Evolutionary conservation across 1,140 invertebrate species (phyloP).

Genomic region (Oncopeltus fasciatus): DNA sequence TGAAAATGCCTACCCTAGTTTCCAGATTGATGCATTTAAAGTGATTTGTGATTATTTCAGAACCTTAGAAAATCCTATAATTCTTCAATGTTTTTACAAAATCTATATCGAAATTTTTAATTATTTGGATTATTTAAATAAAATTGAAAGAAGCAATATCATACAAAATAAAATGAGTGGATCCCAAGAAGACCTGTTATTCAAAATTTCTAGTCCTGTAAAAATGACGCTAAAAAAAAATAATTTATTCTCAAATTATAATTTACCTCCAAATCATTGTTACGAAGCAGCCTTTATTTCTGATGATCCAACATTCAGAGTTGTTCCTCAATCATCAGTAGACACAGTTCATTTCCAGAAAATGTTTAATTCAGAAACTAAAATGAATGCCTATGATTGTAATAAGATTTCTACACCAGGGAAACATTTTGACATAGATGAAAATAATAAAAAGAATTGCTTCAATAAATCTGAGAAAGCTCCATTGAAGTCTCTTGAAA

Average conservation of each 20-base stretch:
- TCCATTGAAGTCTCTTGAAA: not conserved
- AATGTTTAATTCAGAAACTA: not conserved
- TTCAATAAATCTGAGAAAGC: not conserved
- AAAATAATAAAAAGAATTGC: not conserved
- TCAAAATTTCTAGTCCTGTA: not conserved
- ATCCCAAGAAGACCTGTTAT: not conserved
- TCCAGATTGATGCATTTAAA: slow-evolving; percentile 17
- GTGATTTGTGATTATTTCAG: slow-evolving; percentile 18
- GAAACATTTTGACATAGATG: not conserved
- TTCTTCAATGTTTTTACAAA: slow-evolving; percentile 11
- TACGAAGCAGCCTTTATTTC: slow-evolving; percentile 33
- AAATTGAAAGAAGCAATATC: not conserved
- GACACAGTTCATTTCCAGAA: slow-evolving; percentile 25
- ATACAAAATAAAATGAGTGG: not conserved
- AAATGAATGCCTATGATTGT: not conserved
- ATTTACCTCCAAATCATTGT: slow-evolving; percentile 22
- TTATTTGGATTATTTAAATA: not conserved
- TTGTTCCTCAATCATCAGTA: slow-evolving; percentile 27
- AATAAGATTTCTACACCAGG: not conserved
- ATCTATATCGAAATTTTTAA: slow-evolving; percentile 15
- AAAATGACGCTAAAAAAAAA: not conserved
- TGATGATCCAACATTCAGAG: slow-evolving; percentile 28
- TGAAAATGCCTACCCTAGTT: slow-evolving; percentile 12
- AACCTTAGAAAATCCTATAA: slow-evolving; percentile 11
- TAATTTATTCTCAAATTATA: not conserved